Evolutionary conservation across 2,113 vertebrate species (phyloP), one percentile per base, ranked within the genome.

Genomic region (Nycticryphes semicollaris): DNA sequence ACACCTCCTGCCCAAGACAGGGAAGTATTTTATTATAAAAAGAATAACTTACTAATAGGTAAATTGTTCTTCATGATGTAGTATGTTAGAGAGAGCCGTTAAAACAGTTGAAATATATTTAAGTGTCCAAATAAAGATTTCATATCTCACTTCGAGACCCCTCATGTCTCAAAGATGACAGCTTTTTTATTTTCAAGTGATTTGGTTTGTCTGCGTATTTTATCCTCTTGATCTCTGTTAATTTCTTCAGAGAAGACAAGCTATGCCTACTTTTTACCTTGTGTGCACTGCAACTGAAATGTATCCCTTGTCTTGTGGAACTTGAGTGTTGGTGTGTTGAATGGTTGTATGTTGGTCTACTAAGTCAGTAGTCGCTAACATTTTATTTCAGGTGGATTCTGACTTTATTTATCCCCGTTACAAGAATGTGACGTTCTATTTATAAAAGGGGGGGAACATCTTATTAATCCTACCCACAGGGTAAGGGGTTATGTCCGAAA

Each of bases 231-330:
- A 21, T 53, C 22, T 43, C 9, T 27, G 48, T 51, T n/a, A 74
- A 39, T 15, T 12, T 56, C 12, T 75, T 67, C 14, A 33, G 7
- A 41, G 33, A 47, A 50, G 30, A 57, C 4, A 6, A 51, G 4
- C 39, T 85, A 2, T 87, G 24, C 24, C 4, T 45, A 1, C 18
- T 47, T 73, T 15, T 80, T 56, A 5, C 4, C 41, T 67, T 27
- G 31, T 20, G 4, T 77, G 20, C 11, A 0, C 12, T 78, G 17
- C 31, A 48, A 3, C 7, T 80, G 59, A 54, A 45, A 0, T 4
- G 10, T 17, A 6, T 9, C 1, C 11, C 6, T 69, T 74, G 47
- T 50, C n/a, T 87, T 33, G 48, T 30, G 39, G 33, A 47, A 6
- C 31, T 75, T 41, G 3, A 59, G 18, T 64, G 18, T 18, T 50